Percentiles rank a stretch among this genome's conserved stretches.
Evolutionary conservation across 30 jellyfish, hydroid and myxozoan species (phyloP).

Genomic region (Hydra vulgaris): DNA sequence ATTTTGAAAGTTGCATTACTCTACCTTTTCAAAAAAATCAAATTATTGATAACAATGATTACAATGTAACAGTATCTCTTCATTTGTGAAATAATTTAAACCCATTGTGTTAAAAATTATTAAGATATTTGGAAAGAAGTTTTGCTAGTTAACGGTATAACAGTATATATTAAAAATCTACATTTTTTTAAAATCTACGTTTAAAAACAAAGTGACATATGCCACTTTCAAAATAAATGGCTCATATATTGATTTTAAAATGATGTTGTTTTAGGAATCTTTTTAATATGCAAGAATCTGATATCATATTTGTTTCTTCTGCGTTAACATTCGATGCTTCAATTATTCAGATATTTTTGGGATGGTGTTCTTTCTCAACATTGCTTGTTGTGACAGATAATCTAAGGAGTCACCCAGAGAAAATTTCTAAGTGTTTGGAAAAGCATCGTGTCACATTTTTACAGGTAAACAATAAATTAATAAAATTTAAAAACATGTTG

Average conservation of each 20-base stretch:
- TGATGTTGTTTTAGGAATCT: constrained; percentile 30
- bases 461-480: constrained; percentile 7
- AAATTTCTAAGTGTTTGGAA: constrained; percentile 18
- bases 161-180: no score
- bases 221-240: neutral
- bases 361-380: constrained; percentile 34
- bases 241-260: neutral
- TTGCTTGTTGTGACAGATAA: constrained; percentile 37
- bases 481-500: no score
- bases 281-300: constrained; percentile 30
- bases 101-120: no score
- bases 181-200: no score
- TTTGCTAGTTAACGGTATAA: no score
- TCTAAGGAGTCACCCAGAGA: constrained; percentile 33
- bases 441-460: constrained; percentile 8
- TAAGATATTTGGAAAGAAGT: no score
- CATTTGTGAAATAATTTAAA: no score
- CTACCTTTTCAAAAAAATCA: no score
- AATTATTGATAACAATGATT: no score
- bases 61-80: no score
- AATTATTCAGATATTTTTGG: constrained; percentile 48
- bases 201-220: no score
- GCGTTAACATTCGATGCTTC: constrained; percentile 94
- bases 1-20: no score
- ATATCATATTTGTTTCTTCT: constrained; percentile 62